These are phyloP conservation scores for Aegotheles bennettii DNA, from an alignment of 2,113 vertebrate species.

Conservation along the genomic window DNA sequence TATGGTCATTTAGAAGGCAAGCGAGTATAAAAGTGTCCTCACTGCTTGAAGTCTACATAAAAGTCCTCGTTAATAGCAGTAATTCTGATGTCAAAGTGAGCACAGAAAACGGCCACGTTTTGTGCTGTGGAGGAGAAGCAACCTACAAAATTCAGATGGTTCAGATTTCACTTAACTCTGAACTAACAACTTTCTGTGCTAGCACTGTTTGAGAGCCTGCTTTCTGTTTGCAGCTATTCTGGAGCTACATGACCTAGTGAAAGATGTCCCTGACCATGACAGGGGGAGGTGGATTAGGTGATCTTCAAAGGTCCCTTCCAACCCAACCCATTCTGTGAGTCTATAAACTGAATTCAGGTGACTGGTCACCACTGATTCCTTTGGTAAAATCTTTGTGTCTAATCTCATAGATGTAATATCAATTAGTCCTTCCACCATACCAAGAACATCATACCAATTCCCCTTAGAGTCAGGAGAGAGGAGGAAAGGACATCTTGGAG, in stretches of 20 bases:
- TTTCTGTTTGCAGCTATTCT: background rate
- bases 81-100: background rate
- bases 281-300: too few relatives aligned
- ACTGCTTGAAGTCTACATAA: background rate
- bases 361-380: background rate
- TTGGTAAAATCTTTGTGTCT: too few relatives aligned
- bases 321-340: too few relatives aligned
- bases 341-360: too few relatives aligned
- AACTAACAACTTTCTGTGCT: background rate
- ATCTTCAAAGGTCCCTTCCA: too few relatives aligned
- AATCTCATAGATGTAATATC: too few relatives aligned
- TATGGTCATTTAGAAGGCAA: too few relatives aligned
- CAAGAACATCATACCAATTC: too few relatives aligned
- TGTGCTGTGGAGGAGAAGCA: background rate
- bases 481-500: background rate
- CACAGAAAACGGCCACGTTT: background rate
- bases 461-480: too few relatives aligned
- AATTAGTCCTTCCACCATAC: background rate
- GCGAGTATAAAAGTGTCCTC: background rate
- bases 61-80: background rate
- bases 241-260: too few relatives aligned
- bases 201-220: accelerated
- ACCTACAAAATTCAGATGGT: background rate
- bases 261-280: too few relatives aligned
- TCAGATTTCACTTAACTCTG: background rate